These are phyloP conservation scores for Sciurus carolinensis DNA, from an alignment of 2,797 vertebrate species.

Conservation along the genomic window DNA sequence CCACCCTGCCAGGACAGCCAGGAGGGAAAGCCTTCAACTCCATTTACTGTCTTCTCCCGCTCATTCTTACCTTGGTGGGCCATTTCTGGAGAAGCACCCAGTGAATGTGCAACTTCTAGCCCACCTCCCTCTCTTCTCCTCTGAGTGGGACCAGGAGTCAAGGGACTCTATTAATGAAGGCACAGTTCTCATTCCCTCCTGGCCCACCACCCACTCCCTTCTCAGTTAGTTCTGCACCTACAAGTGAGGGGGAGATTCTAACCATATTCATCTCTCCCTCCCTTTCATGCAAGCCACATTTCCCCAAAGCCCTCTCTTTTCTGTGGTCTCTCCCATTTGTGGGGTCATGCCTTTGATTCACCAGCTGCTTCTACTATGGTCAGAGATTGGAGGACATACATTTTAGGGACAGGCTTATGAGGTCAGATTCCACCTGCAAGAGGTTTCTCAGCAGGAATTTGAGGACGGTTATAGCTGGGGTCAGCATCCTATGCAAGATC, in stretches of 20 bases:
- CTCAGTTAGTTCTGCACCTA: background rate
- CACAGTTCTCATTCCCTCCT: background rate
- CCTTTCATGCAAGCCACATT: no score
- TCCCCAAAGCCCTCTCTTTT: background rate
- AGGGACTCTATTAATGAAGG: background rate
- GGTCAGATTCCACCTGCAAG: no score
- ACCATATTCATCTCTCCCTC: no score
- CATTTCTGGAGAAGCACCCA: background rate
- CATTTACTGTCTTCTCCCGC: background rate
- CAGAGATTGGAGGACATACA: background rate
- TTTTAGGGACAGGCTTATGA: background rate
- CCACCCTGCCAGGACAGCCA: no score
- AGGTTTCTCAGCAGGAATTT: background rate
- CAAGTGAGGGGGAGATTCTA: background rate
- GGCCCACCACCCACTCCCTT: no score
- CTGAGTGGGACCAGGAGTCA: background rate
- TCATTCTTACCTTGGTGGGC: background rate
- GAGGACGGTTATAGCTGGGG: background rate
- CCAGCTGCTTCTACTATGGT: background rate
- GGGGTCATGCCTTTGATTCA: background rate
- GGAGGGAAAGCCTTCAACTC: background rate
- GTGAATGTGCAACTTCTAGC: background rate
- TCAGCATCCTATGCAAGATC: background rate
- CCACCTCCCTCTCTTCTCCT: background rate
- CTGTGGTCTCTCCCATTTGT: background rate